Conservation (phyloP, 2,113 vertebrate genomes). For the Helogale parvula region DNA sequence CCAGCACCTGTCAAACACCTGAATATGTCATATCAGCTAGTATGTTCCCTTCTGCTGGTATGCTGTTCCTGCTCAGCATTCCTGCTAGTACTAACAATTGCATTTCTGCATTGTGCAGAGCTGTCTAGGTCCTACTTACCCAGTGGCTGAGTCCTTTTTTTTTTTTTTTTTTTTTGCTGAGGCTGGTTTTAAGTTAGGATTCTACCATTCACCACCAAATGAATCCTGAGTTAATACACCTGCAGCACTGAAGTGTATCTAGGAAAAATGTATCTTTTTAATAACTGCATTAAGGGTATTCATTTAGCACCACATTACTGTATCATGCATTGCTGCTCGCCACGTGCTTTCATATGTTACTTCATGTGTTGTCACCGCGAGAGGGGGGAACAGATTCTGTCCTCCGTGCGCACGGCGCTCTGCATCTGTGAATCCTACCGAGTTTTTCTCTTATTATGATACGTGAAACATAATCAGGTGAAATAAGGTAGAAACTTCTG, state of each 20-base stretch:
- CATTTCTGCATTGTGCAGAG: background rate
- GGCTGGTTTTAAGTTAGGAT: background rate
- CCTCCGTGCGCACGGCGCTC: background rate
- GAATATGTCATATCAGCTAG: background rate
- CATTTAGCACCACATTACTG: background rate
- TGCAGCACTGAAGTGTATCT: background rate
- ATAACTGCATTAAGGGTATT: background rate
- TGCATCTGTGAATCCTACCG: background rate
- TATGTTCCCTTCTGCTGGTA: background rate
- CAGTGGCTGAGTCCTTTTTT: background rate
- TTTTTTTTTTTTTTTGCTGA: background rate
- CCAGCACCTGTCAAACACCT: background rate
- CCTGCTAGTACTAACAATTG: background rate
- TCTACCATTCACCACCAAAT: background rate
- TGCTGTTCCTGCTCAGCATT: too few relatives aligned
- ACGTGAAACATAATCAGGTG: background rate
- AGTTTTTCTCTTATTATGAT: background rate
- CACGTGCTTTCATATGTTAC: background rate
- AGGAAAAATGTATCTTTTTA: background rate
- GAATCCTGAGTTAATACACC: background rate
- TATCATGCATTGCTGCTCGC: background rate
- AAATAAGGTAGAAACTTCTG: constrained; percentile 28
- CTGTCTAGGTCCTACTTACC: background rate
- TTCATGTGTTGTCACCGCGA: background rate
- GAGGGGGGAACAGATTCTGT: background rate